Percentiles rank a stretch among this genome's conserved stretches.
phyloP scores from a whole-genome alignment of 2,888 invertebrate species.

The Mylabris sibirica region DNA sequence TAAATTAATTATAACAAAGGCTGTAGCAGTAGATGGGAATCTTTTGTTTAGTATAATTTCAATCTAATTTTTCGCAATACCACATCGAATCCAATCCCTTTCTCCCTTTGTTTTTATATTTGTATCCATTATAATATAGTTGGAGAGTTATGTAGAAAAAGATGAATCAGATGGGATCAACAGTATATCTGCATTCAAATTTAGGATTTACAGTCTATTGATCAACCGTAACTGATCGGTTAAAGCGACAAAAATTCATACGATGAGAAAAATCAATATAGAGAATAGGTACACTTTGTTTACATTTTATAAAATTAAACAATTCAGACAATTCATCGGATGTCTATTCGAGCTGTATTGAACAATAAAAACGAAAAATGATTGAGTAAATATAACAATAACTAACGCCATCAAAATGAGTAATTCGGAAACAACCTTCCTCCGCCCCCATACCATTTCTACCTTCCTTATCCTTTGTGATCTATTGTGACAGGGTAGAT shows the following conservation, averaged over 20 bases:
- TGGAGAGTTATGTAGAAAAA: not conserved
- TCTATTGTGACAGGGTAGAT: not conserved
- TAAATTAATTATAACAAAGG: not conserved
- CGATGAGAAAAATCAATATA: not conserved
- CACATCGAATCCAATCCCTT: not conserved
- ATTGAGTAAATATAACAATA: not conserved
- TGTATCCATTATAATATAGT: not conserved
- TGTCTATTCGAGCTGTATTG: not conserved
- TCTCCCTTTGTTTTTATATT: not conserved
- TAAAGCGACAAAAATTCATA: conserved; percentile 7
- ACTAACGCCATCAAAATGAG: not conserved
- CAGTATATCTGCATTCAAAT: conserved; percentile 15
- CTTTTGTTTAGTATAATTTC: not conserved
- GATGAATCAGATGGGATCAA: conserved; percentile 1
- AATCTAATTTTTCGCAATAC: not conserved
- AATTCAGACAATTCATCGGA: too few species aligned
- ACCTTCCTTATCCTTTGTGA: not conserved
- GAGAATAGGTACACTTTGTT: not conserved
- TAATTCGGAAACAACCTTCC: not conserved
- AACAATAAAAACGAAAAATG: not conserved
- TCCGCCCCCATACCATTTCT: not conserved
- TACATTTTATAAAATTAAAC: not conserved
- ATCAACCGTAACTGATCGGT: conserved; percentile 26
- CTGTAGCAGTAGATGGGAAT: not conserved
- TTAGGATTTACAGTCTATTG: conserved; percentile 20